Conservation (phyloP, 2,888 invertebrate genomes). For the Tanytarsus gracilentus region DNA sequence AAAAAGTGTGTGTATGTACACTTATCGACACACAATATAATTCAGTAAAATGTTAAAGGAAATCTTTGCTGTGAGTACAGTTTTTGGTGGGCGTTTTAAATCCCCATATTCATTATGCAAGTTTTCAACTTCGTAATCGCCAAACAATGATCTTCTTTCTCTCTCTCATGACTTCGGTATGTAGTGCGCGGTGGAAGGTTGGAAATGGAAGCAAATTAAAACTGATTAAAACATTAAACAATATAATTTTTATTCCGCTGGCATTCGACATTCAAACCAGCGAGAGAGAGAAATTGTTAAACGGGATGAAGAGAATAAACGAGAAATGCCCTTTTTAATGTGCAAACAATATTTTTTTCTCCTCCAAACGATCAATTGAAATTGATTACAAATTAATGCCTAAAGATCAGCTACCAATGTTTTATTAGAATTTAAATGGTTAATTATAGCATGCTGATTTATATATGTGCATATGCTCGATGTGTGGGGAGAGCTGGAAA, state of each 20-base stretch:
- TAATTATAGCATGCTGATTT: constrained; percentile 25
- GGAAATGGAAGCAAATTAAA: constrained; percentile 15
- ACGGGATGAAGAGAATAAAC: not conserved
- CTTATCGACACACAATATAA: too few relatives aligned
- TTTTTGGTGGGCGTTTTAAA: too few relatives aligned
- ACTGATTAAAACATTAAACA: constrained; percentile 23
- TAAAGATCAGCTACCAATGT: not conserved
- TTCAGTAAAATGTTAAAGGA: too few relatives aligned
- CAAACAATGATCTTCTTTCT: constrained; percentile 6
- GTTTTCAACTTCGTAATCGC: not conserved
- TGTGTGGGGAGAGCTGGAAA: constrained; percentile 7
- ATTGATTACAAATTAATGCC: constrained; percentile 21
- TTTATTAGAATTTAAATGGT: constrained; percentile 24
- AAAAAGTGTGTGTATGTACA: too few relatives aligned
- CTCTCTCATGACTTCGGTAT: not conserved
- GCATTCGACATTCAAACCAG: not conserved
- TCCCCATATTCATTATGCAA: constrained; percentile 7
- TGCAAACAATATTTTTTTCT: not conserved
- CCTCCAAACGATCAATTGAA: constrained; percentile 8
- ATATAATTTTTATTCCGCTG: constrained; percentile 11
- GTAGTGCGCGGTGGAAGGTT: not conserved
- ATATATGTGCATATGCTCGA: constrained; percentile 1
- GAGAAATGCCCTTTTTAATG: not conserved
- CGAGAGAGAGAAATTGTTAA: not conserved
- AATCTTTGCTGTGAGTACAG: too few relatives aligned